Conservation (phyloP, 2,888 invertebrate species). For the Drosophila eohydei region DNA sequence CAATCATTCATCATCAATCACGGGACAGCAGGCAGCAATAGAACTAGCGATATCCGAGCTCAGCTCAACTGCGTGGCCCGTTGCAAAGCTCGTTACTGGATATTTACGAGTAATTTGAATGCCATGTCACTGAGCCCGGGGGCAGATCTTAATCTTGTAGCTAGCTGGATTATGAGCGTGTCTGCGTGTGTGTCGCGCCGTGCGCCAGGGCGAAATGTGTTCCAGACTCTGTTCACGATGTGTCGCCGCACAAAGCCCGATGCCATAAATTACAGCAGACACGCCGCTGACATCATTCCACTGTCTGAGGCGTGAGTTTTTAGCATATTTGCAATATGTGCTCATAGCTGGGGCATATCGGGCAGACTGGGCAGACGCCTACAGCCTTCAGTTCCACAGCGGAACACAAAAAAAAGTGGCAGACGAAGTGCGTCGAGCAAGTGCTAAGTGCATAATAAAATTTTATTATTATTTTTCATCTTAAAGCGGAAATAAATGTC, state of each 20-base stretch:
- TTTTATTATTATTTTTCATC: conserved; percentile 68
- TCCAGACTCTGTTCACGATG: conserved; percentile 36
- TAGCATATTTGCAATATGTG: conserved; percentile 36
- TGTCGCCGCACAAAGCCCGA: conserved; percentile 19
- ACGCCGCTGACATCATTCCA: conserved; percentile 45
- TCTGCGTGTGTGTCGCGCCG: background rate
- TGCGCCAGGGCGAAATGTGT: conserved; percentile 38
- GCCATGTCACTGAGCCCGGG: conserved; percentile 21
- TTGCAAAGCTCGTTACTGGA: conserved; percentile 31
- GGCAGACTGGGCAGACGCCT: too few species aligned
- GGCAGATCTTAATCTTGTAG: conserved; percentile 29
- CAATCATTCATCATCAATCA: conserved; percentile 79
- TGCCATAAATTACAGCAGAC: conserved; percentile 59
- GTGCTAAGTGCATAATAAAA: conserved; percentile 76
- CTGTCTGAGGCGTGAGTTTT: conserved; percentile 18
- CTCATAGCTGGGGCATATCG: background rate
- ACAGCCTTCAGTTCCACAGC: too few species aligned
- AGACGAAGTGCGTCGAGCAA: conserved; percentile 38
- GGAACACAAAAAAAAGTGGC: conserved; percentile 6
- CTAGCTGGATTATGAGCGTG: background rate
- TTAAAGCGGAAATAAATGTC: conserved; percentile 67
- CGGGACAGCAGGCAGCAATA: conserved; percentile 16
- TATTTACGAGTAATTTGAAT: conserved; percentile 65
- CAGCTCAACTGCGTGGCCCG: conserved; percentile 2
- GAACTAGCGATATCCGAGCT: conserved; percentile 3